Evolutionary conservation across 2,113 vertebrate species (phyloP).

Genomic region (Sclerurus mexicanus): DNA sequence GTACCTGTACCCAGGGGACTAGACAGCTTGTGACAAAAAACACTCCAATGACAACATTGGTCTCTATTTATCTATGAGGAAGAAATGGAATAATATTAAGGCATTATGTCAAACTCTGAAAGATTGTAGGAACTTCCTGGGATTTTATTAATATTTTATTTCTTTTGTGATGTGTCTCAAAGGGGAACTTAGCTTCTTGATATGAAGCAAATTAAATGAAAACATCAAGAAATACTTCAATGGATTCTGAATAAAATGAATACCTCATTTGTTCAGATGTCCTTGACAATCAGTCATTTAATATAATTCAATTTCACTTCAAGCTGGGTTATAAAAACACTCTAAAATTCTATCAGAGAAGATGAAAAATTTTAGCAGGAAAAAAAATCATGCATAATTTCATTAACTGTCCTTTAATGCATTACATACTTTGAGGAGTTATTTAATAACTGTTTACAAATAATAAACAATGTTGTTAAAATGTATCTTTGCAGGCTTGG

Average conservation of each 20-base stretch:
- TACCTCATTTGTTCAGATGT: slow-evolving; percentile 62
- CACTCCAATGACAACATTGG: neutral
- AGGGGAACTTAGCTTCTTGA: slow-evolving; percentile 57
- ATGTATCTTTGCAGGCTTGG: neutral
- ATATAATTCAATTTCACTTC: slow-evolving; percentile 64
- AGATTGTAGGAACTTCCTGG: slow-evolving; percentile 28
- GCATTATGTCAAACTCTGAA: slow-evolving; percentile 51
- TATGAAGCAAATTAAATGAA: slow-evolving; percentile 71
- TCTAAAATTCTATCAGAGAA: slow-evolving; percentile 50
- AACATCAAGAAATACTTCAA: slow-evolving; percentile 61
- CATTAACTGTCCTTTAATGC: slow-evolving; percentile 35
- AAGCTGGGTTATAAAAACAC: slow-evolving; percentile 57
- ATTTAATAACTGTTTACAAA: slow-evolving; percentile 54
- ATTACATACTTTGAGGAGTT: slow-evolving; percentile 25
- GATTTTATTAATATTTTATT: slow-evolving; percentile 72
- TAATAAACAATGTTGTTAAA: slow-evolving; percentile 16
- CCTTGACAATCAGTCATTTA: slow-evolving; percentile 65
- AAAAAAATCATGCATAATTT: slow-evolving; percentile 12
- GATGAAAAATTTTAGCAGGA: slow-evolving; percentile 46
- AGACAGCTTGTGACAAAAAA: neutral
- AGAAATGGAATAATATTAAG: slow-evolving; percentile 2
- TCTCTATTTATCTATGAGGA: neutral
- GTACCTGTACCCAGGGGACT: neutral
- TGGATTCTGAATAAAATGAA: slow-evolving; percentile 65
- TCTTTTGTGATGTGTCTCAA: slow-evolving; percentile 53